phyloP scores from a whole-genome alignment of 2,888 invertebrate genomes.

The Mamestra brassicae region DNA sequence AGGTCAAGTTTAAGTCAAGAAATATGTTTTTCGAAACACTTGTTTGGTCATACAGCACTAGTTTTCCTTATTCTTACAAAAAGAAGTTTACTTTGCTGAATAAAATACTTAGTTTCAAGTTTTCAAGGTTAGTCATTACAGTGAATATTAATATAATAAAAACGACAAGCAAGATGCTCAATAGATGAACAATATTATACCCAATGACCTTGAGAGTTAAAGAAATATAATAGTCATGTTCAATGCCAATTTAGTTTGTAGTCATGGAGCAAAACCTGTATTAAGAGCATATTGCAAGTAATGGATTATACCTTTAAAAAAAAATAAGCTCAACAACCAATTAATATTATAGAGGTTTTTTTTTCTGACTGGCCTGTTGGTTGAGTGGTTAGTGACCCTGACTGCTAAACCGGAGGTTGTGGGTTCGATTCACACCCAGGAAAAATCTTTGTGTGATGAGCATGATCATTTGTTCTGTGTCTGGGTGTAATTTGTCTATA shows the following conservation, averaged over 20 bases:
- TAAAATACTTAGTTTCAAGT: slow-evolving; percentile 15
- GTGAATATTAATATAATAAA: slow-evolving; percentile 28
- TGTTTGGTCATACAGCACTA: slow-evolving; percentile 4
- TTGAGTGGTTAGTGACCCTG: no score
- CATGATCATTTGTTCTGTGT: no score
- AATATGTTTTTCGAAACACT: slow-evolving; percentile 31
- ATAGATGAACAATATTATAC: slow-evolving; percentile 41
- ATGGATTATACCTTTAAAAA: neutral
- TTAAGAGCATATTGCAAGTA: slow-evolving; percentile 25
- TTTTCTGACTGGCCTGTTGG: no score
- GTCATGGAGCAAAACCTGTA: slow-evolving; percentile 29
- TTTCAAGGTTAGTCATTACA: slow-evolving; percentile 40
- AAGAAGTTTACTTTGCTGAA: slow-evolving; percentile 15
- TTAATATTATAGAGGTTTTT: no score
- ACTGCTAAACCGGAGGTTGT: no score
- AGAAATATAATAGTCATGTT: slow-evolving; percentile 45
- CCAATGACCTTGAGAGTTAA: slow-evolving; percentile 35
- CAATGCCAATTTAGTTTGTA: slow-evolving; percentile 40
- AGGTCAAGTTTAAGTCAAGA: slow-evolving; percentile 50
- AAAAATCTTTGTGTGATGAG: no score
- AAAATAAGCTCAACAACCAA: no score
- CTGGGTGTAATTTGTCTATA: no score
- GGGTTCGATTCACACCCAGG: no score
- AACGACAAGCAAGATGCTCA: slow-evolving; percentile 36
- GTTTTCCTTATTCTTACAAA: slow-evolving; percentile 43